Conservation (phyloP, 2,113 vertebrate species). For the Reinhardtius hippoglossoides region DNA sequence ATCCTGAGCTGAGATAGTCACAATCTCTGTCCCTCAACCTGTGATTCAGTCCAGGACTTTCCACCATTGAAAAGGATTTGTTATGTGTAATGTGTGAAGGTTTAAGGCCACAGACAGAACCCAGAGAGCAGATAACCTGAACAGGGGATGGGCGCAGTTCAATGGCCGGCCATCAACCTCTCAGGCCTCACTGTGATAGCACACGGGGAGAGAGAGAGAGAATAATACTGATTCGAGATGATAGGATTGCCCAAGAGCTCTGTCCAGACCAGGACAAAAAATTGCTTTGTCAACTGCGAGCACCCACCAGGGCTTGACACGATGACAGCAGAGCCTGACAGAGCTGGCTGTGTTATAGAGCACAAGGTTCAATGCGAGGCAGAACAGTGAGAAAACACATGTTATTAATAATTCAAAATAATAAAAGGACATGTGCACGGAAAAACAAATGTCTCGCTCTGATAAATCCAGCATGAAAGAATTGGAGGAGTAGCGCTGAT, state of each 20-base stretch:
- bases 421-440: not conserved
- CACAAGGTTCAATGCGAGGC: conserved; percentile 42
- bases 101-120: not conserved
- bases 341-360: conserved; percentile 5
- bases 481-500: conserved; percentile 6
- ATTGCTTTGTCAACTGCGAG: conserved; percentile 67
- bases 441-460: not conserved
- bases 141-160: conserved; percentile 31
- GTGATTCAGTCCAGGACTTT: not conserved
- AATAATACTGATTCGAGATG: conserved; percentile 61
- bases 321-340: conserved; percentile 39
- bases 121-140: conserved; percentile 40
- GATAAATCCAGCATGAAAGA: not conserved
- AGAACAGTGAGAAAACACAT: not conserved
- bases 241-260: conserved; percentile 57
- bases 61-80: not conserved
- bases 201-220: conserved; percentile 17
- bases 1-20: not conserved
- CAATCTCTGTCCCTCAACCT: not conserved
- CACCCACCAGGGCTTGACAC: conserved; percentile 47
- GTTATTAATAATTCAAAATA: conserved; percentile 4
- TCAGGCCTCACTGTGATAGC: conserved; percentile 36
- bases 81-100: conserved; percentile 3
- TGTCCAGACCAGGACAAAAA: conserved; percentile 40
- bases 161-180: conserved; percentile 46